phyloP scores from a whole-genome alignment of 1,140 invertebrate species.

The Drosophila carrolli region DNA sequence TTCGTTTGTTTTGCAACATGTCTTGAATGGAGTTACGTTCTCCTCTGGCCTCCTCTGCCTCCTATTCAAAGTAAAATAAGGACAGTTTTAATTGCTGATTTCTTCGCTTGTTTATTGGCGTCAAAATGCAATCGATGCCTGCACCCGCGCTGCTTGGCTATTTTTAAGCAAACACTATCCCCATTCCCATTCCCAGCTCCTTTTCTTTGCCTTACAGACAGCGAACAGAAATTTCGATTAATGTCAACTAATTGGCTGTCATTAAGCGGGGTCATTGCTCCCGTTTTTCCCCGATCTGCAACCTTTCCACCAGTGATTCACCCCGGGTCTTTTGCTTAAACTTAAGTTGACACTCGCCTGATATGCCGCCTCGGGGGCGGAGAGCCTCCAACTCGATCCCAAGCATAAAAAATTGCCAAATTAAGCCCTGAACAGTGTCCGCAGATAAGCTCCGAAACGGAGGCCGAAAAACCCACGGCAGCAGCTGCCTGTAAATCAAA shows the following conservation, averaged over 20 bases:
- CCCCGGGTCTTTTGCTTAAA: conserved; percentile 28
- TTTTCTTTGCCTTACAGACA: background rate
- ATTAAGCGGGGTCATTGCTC: conserved; percentile 66
- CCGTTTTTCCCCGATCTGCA: conserved; percentile 13
- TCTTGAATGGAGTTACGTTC: background rate
- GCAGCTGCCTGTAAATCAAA: conserved; percentile 70
- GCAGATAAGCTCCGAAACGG: conserved; percentile 50
- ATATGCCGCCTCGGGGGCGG: conserved; percentile 41
- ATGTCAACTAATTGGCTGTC: conserved; percentile 75
- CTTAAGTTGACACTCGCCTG: conserved; percentile 72
- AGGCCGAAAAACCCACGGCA: conserved; percentile 1
- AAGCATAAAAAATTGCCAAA: conserved; percentile 76
- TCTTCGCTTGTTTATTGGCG: conserved; percentile 66
- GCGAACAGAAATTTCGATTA: conserved; percentile 63
- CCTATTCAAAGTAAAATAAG: conserved; percentile 78
- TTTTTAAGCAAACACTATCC: conserved; percentile 21
- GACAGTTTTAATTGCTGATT: conserved; percentile 79
- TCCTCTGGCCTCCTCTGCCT: conserved; percentile 7
- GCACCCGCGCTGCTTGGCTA: conserved; percentile 26
- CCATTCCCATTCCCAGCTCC: background rate
- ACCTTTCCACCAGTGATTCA: conserved; percentile 30
- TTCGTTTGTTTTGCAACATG: conserved; percentile 21
- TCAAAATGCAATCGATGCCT: conserved; percentile 61
- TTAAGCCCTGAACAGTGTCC: conserved; percentile 56
- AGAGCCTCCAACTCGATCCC: conserved; percentile 2